Evolutionary conservation across 2,797 vertebrate genomes (phyloP), one percentile per base, ranked within the genome.

Genomic region (Microctenopoma lineatum): DNA sequence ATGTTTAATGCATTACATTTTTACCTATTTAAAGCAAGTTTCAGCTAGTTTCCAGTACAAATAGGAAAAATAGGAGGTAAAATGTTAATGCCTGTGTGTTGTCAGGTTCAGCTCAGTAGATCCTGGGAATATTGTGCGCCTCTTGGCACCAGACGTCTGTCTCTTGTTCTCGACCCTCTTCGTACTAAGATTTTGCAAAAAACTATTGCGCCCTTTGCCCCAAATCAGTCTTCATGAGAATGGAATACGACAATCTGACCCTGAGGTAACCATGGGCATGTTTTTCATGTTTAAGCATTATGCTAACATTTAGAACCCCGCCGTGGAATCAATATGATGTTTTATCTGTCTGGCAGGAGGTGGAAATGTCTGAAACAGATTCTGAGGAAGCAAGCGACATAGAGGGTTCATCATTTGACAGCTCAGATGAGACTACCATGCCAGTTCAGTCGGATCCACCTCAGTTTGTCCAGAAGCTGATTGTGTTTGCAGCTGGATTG

Each of bases 91-190:
- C 18, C 5, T 44, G 5, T 70, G 25, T 73, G 15, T 77, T 60
- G 71, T 44, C 81, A 96, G 96, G 77, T 93, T 96, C 83, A 94
- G 87, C 59, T 69, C 55, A 0, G 92, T 93, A 1, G 76, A 92
- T 57, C 14, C 82, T 18, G 91, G 89, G 27, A 93, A 93, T 64
- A 68, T 92, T 13, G 70, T 93, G 13, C 92, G 92, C 3, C 90
- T 94, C 64, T 64, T 94, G 68, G 89, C 90, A 11, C 94, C 94
- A 2, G 94, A 95, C 29, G 1, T 92, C 0, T 73, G 87, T 55
- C 79, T 94, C 2, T 81, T 93, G 27, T 50, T 92, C 5, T 81
- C 85, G 2, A 81, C 85, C 2, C 57, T 94, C 42, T 80, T 92
- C 15, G 38, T 94, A 51, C 70, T 86, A 41, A 86, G 83, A 48